Conservation (phyloP, 1,140 invertebrate species). For the Megalonaias nervosa region DNA sequence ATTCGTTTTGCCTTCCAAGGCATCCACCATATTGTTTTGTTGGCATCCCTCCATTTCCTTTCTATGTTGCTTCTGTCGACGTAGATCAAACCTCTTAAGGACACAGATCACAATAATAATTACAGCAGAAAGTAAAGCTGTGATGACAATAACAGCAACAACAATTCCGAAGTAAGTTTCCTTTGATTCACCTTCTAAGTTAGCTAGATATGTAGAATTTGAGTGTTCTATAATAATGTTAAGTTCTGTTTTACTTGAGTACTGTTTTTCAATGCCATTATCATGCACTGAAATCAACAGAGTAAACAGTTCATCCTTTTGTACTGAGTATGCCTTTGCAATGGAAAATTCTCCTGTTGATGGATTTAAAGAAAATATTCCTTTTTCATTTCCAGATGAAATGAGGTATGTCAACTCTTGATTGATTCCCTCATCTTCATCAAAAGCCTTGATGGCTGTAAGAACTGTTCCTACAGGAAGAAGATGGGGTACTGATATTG, state of each 20-base stretch:
- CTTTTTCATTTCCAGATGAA: slow-evolving; percentile 84
- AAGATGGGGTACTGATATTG: slow-evolving; percentile 50
- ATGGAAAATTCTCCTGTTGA: slow-evolving; percentile 49
- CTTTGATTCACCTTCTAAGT: slow-evolving; percentile 26
- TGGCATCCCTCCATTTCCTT: slow-evolving; percentile 31
- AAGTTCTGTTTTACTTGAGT: slow-evolving; percentile 36
- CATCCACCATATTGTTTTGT: slow-evolving; percentile 35
- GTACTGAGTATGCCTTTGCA: slow-evolving; percentile 16
- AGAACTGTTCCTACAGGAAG: slow-evolving; percentile 41
- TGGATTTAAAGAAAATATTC: slow-evolving; percentile 76
- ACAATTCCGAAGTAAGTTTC: slow-evolving; percentile 54
- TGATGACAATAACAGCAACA: slow-evolving; percentile 54
- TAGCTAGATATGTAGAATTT: slow-evolving; percentile 43
- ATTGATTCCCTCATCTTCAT: slow-evolving; percentile 88
- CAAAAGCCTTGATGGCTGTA: slow-evolving; percentile 77
- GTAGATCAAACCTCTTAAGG: slow-evolving; percentile 43
- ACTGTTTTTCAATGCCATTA: slow-evolving; percentile 27
- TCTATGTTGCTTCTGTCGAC: slow-evolving; percentile 16
- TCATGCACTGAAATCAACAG: slow-evolving; percentile 52
- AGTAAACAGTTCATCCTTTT: slow-evolving; percentile 39
- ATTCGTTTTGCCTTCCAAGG: slow-evolving; percentile 22
- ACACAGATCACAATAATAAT: slow-evolving; percentile 55
- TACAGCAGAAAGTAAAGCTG: slow-evolving; percentile 51
- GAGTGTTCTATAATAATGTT: slow-evolving; percentile 50
- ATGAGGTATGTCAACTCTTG: slow-evolving; percentile 89